Evolutionary conservation across 1,140 invertebrate species (phyloP).

Genomic region (Sycobia sp.): DNA sequence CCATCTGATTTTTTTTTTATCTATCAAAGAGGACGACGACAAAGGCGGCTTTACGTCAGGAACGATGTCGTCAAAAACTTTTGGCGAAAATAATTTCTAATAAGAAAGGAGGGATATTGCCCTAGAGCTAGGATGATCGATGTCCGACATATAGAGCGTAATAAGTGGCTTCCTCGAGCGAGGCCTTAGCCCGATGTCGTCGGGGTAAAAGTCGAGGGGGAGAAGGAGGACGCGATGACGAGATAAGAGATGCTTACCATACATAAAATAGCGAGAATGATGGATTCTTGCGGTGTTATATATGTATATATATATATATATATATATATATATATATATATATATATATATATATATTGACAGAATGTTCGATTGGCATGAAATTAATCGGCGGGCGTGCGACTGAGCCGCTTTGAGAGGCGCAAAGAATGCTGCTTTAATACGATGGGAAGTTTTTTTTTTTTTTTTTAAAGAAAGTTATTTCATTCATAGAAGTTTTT

Average conservation of each 20-base stretch:
- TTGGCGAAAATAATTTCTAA: conserved; percentile 17
- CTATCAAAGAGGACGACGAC: too few species aligned
- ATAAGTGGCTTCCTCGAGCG: conserved; percentile 28
- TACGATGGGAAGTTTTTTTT: too few species aligned
- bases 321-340: too few species aligned
- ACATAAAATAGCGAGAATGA: conserved; percentile 1
- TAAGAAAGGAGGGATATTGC: conserved; percentile 12
- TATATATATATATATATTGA: too few species aligned
- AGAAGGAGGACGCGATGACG: conserved; percentile 1
- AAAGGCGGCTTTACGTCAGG: neutral
- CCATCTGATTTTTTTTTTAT: too few species aligned
- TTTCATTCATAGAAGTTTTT: too few species aligned
- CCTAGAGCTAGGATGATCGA: conserved; percentile 30
- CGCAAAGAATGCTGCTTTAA: conserved; percentile 27
- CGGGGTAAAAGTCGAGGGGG: conserved; percentile 10
- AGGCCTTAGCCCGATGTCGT: conserved; percentile 29
- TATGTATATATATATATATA: too few species aligned
- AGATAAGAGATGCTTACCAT: conserved; percentile 12
- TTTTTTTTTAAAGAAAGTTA: too few species aligned
- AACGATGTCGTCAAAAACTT: conserved; percentile 9
- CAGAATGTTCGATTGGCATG: conserved; percentile 24
- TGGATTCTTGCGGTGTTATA: conserved; percentile 18
- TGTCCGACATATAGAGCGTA: conserved; percentile 26
- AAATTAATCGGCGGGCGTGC: conserved; percentile 3
- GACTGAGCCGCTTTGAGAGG: too few species aligned